Percentiles rank a stretch among this genome's conserved stretches.
Evolutionary conservation across 30 jellyfish, hydroid and myxozoan genomes (phyloP).

Genomic region (Hydra vulgaris): DNA sequence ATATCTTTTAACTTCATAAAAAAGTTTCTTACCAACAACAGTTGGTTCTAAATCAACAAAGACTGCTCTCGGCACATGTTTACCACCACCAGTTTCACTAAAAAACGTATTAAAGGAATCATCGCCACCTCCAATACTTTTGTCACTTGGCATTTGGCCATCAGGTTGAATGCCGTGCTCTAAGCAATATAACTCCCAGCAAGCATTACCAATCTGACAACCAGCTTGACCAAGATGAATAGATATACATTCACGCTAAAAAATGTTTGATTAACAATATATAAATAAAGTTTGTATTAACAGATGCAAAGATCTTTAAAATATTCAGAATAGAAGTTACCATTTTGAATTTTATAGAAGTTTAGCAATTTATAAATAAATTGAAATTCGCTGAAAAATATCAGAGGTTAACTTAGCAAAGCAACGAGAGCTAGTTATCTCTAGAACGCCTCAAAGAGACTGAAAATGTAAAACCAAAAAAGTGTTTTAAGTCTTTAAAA

Average conservation of each 20-base stretch:
- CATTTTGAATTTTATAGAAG: neutral
- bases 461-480: neutral
- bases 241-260: constrained; percentile 90
- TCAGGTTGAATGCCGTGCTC: constrained; percentile 94
- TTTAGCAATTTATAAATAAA: too few relatives aligned
- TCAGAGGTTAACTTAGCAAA: neutral
- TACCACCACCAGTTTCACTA: constrained; percentile 45
- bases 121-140: constrained; percentile 36
- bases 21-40: constrained; percentile 34
- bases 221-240: constrained; percentile 98
- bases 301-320: too few relatives aligned
- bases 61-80: constrained; percentile 39
- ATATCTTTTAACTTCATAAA: too few relatives aligned
- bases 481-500: neutral
- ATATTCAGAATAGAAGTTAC: too few relatives aligned
- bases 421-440: neutral
- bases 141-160: constrained; percentile 49
- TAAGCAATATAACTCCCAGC: constrained; percentile 94
- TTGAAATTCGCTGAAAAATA: too few relatives aligned
- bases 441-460: neutral
- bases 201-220: constrained; percentile 93
- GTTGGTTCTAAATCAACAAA: constrained; percentile 41
- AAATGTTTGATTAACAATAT: neutral
- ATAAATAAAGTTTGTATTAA: too few relatives aligned
- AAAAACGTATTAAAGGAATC: constrained; percentile 37